Evolutionary conservation across 2,888 invertebrate genomes (phyloP), one percentile per base, ranked within the genome.

Genomic region (Philopedon plagiatum): DNA sequence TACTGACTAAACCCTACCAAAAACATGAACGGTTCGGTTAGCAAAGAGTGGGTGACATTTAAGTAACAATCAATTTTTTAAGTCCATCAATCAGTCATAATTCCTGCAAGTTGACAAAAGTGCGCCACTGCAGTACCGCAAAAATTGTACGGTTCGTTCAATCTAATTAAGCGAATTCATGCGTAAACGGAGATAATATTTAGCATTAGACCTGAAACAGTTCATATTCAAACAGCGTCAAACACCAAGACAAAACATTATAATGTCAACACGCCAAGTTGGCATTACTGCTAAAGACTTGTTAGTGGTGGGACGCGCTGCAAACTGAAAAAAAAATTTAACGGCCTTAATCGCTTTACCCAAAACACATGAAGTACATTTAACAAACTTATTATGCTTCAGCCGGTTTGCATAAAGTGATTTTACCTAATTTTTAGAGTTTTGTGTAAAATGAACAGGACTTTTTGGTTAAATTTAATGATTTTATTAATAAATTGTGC

Each of bases 101-200:
- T 63, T 63, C 37, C 37, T 18, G 49, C 49, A 60, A 64, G 44
- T 70, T 70, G 49, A 64, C 62, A 68, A 62, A 63, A 44, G 49
- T 39, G 34, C 58, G 70, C 63, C 34, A 54, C 62, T 44, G 61
- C 13, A 37, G 54, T 73, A 72, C 72, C 72, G 75, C 63, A 73
- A 72, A 75, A 75, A 75, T 73, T 65, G 58, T 70, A 75, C 58
- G 62, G 60, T 68, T 68, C 58, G 51, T 46, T n/a, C 62, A 60
- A 46, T 58, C 34, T 18, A 60, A 63, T 67, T 72, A 69, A 69
- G 65, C 51, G 66, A 84, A 83, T 83, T 84, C 80, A 84, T 80
- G 83, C 84, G 83, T 80, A 83, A 83, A 83, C 78, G 72, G 49
- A 75, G 81, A 80, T 84, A 84, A 83, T 84, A 83, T 82, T 83